These are phyloP conservation scores for Agrochola macilenta DNA, from an alignment of 2,888 invertebrate genomes.

Conservation along the genomic window DNA sequence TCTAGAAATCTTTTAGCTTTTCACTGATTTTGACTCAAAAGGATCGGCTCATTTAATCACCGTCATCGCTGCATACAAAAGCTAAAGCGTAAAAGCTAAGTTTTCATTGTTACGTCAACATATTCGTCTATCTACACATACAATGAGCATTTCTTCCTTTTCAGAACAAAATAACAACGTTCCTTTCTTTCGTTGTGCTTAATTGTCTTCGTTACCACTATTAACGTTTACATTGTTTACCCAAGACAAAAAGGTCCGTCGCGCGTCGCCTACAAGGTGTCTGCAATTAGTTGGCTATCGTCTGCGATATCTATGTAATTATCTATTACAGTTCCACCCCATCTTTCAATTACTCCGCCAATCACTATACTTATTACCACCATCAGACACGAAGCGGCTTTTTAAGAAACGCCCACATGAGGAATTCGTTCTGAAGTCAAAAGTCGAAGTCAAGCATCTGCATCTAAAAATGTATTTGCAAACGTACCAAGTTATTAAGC, in stretches of 20 bases:
- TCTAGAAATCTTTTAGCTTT: background rate
- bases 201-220: constrained; percentile 17
- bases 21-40: background rate
- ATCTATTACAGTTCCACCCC: constrained; percentile 49
- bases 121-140: background rate
- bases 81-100: no score
- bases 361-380: constrained; percentile 48
- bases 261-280: constrained; percentile 72
- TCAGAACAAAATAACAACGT: background rate
- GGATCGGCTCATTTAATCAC: no score
- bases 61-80: background rate
- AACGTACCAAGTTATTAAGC: constrained; percentile 53
- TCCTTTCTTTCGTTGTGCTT: background rate
- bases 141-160: background rate
- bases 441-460: constrained; percentile 29
- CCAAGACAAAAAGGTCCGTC: constrained; percentile 40
- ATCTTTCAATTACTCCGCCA: constrained; percentile 56
- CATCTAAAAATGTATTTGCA: constrained; percentile 50
- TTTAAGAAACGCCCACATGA: constrained; percentile 30
- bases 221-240: constrained; percentile 49
- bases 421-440: constrained; percentile 30
- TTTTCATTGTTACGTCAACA: background rate
- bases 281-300: constrained; percentile 70
- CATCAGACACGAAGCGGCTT: constrained; percentile 11
- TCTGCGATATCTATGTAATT: constrained; percentile 55